Base-by-base conservation (phyloP, 1,140 invertebrate genomes). In the Ceratina australensis region DNA sequence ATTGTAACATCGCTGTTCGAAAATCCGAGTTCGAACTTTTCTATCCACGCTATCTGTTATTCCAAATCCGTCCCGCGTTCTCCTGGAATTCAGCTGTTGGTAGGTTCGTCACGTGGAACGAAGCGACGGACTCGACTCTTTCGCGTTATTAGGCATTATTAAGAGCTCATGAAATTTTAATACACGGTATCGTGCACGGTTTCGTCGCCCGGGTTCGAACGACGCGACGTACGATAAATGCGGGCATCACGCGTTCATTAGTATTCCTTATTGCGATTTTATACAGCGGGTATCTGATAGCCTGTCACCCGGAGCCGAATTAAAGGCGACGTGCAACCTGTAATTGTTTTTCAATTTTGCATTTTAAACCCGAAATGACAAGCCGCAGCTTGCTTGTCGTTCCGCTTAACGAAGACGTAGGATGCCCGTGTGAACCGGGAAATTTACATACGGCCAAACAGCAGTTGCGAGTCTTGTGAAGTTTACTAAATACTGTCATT, bases 291-390 rank as follows among this genome's bases (percentile, higher is more conserved):
- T 71, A 59, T 67, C 66, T 72, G 79, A 60, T 81, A 63, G 82
- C 64, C 47, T 26, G 49, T 20, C 47, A 13, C 18, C 22, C 18
- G 33, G 5, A 20, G 52, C 10, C 59, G 47, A 63, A 60, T 80
- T 75, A 81, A 79, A 73, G 65, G 71, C 42, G 65, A 59, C 65
- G 75, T 60, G 33, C 33, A 77, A 72, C 77, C 77, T 76, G 77
- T 87, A 88, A 88, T 88, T 88, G 87, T 88, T 88, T 88, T 83
- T 85, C 78, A 72, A 72, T 82, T 72, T 67, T 64, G 87, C 84
- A 87, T 82, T 87, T 87, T 85, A 77, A 81, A 86, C 87, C 69
- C 74, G 18, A 74, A 71, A 66, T 57, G 47, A 15, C 28, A n/a
- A 2, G 33, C 49, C n/a, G 22, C 47, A 22, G 24, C 33, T 42